Base-by-base conservation (phyloP, 2,888 invertebrate species). In the Coleophora flavipennella region DNA sequence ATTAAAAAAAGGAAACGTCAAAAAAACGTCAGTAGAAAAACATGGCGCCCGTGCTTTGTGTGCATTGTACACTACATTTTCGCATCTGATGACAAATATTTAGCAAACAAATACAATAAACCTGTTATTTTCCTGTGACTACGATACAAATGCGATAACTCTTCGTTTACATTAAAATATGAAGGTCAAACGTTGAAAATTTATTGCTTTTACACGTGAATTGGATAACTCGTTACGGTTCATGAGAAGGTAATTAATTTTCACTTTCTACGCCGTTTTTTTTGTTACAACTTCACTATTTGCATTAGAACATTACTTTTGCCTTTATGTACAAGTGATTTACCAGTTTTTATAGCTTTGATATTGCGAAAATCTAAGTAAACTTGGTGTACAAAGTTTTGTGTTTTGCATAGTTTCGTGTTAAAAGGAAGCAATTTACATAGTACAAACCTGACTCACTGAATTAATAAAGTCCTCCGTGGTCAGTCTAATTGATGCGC, bases 371-470 rank as follows among this genome's bases (percentile, higher is more conserved):
- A 4, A 20, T 6, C 3, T 6, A 20, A 20, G 20, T 20, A 6
- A 4, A 20, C 3, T 6, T 6, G 6, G 20, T 20, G 20, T 20
- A 20, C 20, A 20, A 20, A 20, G 20, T 20, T 20, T 20, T 3
- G 3, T 4, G 20, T 20, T 20, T 20, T 6, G 6, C 6, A 20
- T 4, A 20, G 3, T 20, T 20, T 20, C 6, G 20, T 4, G 32
- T 28, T 39, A 53, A 39, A 53, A 44, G 62, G 59, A 57, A 44
- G 51, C 53, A 12, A 26, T 20, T 31, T 39, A 48, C 59, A 74
- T 75, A 55, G 45, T 56, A 67, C 43, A 32, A 12, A 7, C 50
- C 59, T 74, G 76, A 76, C 56, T 77, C 77, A 77, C 53, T 36
- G 31, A 35, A 41, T 47, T 42, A 40, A 46, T 52, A 38, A 44